phyloP scores from a whole-genome alignment of 37 sponge, comb jelly and placozoan species.

The Aplysina aerophoba region DNA sequence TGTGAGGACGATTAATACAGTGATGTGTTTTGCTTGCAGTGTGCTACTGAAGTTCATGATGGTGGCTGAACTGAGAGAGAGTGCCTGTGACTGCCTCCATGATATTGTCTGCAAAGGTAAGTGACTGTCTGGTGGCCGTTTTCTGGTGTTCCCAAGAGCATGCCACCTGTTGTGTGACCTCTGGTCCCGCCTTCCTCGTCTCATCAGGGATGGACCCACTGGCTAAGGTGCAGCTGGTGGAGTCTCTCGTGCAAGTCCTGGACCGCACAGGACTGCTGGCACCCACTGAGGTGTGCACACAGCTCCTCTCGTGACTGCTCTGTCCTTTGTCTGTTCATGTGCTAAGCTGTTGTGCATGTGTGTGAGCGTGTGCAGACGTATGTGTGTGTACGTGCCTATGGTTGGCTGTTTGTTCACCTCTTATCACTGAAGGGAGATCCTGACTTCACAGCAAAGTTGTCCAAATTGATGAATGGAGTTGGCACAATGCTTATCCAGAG shows the following conservation, averaged over 20 bases:
- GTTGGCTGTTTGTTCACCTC: not conserved
- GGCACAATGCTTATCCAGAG: slow-evolving; percentile 68
- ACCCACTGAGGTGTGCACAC: not conserved
- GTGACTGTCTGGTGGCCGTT: not conserved
- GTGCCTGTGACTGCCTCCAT: slow-evolving; percentile 73
- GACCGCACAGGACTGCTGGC: slow-evolving; percentile 59
- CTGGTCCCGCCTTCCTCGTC: too few relatives aligned
- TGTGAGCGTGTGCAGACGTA: not conserved
- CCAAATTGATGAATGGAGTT: slow-evolving; percentile 79
- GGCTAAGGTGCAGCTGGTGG: slow-evolving; percentile 72
- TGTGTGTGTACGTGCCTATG: not conserved
- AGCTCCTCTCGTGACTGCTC: not conserved
- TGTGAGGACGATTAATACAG: too few relatives aligned
- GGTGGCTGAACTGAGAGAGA: slow-evolving; percentile 61
- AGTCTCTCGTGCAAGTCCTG: slow-evolving; percentile 67
- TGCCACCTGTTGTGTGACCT: too few relatives aligned
- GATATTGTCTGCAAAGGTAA: slow-evolving; percentile 87
- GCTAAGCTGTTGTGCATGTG: not conserved
- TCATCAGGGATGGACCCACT: slow-evolving; percentile 86
- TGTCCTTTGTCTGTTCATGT: not conserved
- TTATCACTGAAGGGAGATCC: slow-evolving; percentile 50
- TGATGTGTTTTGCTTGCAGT: slow-evolving; percentile 34
- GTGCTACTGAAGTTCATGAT: slow-evolving; percentile 72
- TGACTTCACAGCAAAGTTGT: slow-evolving; percentile 70
- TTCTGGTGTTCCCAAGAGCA: not conserved